phyloP scores from a whole-genome alignment of 2,888 invertebrate genomes.

The Synanthedon myopaeformis region DNA sequence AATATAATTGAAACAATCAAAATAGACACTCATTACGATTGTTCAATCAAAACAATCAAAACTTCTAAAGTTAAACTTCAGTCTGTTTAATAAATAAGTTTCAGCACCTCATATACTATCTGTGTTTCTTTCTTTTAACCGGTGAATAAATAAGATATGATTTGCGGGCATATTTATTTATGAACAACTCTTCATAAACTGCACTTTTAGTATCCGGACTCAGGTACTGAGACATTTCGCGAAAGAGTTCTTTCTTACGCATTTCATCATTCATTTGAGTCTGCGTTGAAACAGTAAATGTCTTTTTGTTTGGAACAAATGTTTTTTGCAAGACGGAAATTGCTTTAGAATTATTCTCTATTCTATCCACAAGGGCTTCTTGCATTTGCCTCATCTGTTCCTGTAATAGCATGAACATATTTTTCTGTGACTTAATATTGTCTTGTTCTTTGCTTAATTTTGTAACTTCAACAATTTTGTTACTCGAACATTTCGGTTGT shows the following conservation, averaged over 20 bases:
- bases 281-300: slow-evolving; percentile 20
- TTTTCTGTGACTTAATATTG: slow-evolving; percentile 1
- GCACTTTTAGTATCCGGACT: slow-evolving; percentile 38
- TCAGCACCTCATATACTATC: slow-evolving; percentile 9
- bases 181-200: slow-evolving; percentile 55
- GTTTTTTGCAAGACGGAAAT: slow-evolving; percentile 36
- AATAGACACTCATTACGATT: too few species aligned
- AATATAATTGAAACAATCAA: too few species aligned
- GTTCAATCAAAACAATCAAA: too few species aligned
- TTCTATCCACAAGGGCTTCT: slow-evolving; percentile 37
- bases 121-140: slow-evolving; percentile 26
- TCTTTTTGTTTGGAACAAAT: slow-evolving; percentile 10
- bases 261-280: slow-evolving; percentile 24
- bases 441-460: slow-evolving; percentile 3
- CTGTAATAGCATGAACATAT: slow-evolving; percentile 13
- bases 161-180: slow-evolving; percentile 27
- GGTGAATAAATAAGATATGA: not conserved
- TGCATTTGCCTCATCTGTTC: slow-evolving; percentile 47
- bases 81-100: too few species aligned
- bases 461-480: slow-evolving; percentile 4
- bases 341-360: slow-evolving; percentile 44
- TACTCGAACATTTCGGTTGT: slow-evolving; percentile 8
- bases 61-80: too few species aligned
- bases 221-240: slow-evolving; percentile 50
- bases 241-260: slow-evolving; percentile 40